Evolutionary conservation across 2,888 invertebrate genomes (phyloP).

Genomic region (Hirtodrosophila trivittata): DNA sequence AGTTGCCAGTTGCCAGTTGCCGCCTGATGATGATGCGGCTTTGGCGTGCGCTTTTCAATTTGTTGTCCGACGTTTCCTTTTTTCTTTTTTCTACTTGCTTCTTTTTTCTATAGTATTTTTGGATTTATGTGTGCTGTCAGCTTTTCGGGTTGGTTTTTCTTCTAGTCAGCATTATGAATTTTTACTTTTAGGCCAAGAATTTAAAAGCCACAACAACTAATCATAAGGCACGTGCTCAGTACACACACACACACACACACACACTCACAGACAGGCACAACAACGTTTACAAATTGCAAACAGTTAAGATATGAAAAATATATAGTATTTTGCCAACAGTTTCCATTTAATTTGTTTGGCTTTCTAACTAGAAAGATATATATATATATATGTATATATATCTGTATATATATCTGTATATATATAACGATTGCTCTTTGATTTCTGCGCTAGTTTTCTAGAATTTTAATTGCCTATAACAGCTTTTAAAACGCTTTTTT

Average conservation of each 20-base stretch:
- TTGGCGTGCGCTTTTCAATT: constrained; percentile 77
- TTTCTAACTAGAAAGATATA: constrained; percentile 50
- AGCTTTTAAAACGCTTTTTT: constrained; percentile 71
- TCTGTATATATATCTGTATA: background rate
- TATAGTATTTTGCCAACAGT: constrained; percentile 40
- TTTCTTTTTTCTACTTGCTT: constrained; percentile 17
- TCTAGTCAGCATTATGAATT: constrained; percentile 56
- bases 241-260: constrained; percentile 2
- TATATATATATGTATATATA: background rate
- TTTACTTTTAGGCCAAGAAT: constrained; percentile 68
- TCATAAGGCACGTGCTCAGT: constrained; percentile 60
- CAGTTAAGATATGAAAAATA: constrained; percentile 50
- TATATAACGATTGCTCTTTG: constrained; percentile 19
- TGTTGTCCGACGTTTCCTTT: constrained; percentile 66
- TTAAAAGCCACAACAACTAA: constrained; percentile 46
- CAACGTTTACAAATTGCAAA: constrained; percentile 45
- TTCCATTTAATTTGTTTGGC: constrained; percentile 63
- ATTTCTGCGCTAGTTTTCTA: constrained; percentile 67
- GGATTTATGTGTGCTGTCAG: constrained; percentile 71
- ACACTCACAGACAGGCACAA: constrained; percentile 10
- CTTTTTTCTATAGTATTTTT: constrained; percentile 25
- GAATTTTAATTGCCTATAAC: constrained; percentile 64
- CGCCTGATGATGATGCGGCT: constrained; percentile 72
- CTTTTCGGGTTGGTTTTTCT: constrained; percentile 43
- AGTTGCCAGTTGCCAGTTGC: constrained; percentile 24